Base-by-base conservation (phyloP, 2,113 vertebrate species). In the Vulpes ferrilata region DNA sequence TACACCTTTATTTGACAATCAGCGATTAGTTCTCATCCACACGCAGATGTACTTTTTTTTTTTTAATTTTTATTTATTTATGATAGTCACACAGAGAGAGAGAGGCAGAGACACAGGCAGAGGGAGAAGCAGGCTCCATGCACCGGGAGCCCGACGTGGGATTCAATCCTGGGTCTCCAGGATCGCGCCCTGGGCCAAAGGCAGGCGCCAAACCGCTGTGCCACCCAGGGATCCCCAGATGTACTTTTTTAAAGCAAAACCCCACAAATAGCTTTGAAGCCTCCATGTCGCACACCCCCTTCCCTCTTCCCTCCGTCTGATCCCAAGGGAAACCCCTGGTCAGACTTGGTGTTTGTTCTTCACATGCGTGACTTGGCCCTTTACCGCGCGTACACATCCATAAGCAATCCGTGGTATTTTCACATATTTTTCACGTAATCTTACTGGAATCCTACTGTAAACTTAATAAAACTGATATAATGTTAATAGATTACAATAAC, bases 401-500 rank as follows among this genome's bases (percentile, higher is more conserved):
- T 25, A 69, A 69, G 62, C 84, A 80, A 76, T 64, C 27, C 22
- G 53, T 60, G 22, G 2, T 85, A 60, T 92, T 95, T 59, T 73
- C 62, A 84, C 2, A 25, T 32, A 84, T 30, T 78, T 90, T 76
- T 55, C 80, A 82, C 53, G 81, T 81, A 88, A 71, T 67, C 17
- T 85, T 73, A 79, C 74, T 22, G 38, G 11, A 82, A 79, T 88
- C 22, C 78, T 35, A 27, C 12, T 78, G 11, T 43, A 80, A 93
- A 73, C 43, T 27, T 85, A 64, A 25, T 84, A 78, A 88, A 95
- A 91, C 16, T 43, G 65, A 71, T 25, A 11, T 38, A 85, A 35
- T 84, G 55, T 88, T 96, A 88, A 93, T 69, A 90, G 91, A 80
- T 60, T 11, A 93, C 86, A 86, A 69, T 60, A 71, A 76, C 6